These are phyloP conservation scores for Euschistus heros DNA, from an alignment of 1,140 invertebrate genomes.

Conservation along the genomic window DNA sequence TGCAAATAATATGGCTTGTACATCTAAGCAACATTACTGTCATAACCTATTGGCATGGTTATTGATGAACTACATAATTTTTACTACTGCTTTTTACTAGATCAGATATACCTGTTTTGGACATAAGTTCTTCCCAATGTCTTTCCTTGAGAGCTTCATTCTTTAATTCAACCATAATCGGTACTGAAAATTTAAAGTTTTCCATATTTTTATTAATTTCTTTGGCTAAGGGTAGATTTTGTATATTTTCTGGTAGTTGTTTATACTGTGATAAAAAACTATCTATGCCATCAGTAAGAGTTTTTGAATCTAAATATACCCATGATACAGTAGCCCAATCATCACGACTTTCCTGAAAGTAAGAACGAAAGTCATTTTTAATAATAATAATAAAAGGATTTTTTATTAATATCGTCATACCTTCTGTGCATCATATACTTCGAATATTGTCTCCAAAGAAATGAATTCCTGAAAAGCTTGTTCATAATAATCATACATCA, in stretches of 20 bases:
- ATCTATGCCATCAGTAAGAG: slow-evolving; percentile 76
- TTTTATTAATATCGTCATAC: slow-evolving; percentile 32
- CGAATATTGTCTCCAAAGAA: slow-evolving; percentile 59
- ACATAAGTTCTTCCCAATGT: slow-evolving; percentile 82
- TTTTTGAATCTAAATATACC: slow-evolving; percentile 72
- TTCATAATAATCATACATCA: slow-evolving; percentile 65
- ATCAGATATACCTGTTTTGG: slow-evolving; percentile 54
- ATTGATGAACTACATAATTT: too few species aligned
- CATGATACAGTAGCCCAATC: slow-evolving; percentile 77
- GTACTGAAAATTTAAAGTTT: slow-evolving; percentile 74
- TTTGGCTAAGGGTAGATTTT: slow-evolving; percentile 46
- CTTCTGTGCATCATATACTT: slow-evolving; percentile 68
- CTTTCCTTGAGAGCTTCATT: slow-evolving; percentile 78
- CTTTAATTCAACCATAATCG: slow-evolving; percentile 80
- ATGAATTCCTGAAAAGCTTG: slow-evolving; percentile 60
- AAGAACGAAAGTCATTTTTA: neutral
- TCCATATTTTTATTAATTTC: slow-evolving; percentile 72
- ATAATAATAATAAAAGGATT: neutral
- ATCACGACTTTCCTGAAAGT: slow-evolving; percentile 46
- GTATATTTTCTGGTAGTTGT: slow-evolving; percentile 46
- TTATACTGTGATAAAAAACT: slow-evolving; percentile 66
- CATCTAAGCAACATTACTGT: too few species aligned
- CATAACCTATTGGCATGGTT: too few species aligned
- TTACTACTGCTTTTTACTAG: too few species aligned
- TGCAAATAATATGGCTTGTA: too few species aligned